Base-by-base conservation (phyloP, 2,797 vertebrate species). In the Melanotaenia nigrans region DNA sequence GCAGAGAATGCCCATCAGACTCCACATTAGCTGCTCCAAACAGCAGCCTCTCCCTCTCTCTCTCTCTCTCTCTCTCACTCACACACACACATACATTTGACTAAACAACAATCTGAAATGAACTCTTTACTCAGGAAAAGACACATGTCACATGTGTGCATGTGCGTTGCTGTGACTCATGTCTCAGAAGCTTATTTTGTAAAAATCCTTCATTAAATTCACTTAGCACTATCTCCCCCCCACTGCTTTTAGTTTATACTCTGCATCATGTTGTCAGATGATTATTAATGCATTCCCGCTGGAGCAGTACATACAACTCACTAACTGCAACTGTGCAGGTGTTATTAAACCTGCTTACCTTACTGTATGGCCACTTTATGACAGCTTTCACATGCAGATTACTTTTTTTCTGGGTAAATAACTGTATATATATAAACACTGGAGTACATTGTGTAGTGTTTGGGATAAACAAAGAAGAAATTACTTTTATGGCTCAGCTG, bases 261-360 rank as follows among this genome's bases (percentile, higher is more conserved):
- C 58, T 47, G 66, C 45, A 28, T 81, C 66, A 33, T 72, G 74
- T 84, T 54, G 45, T 88, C 83, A 86, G 78, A 76, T 79, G 75
- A 65, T 82, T 86, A 79, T 89, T 83, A 84, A 79, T 64, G 77
- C 66, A 84, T 78, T 87, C 84, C 85, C 87, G 73, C 49, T 0
- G 85, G 87, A 82, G 78, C 79, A 8, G 71, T 72, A 62, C 76
- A 69, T 65, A 62, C 68, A 63, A 73, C 73, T 79, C 77, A 60
- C 65, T 40, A 71, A 75, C 61, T 65, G 54, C 79, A 57, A 69
- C 84, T 40, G 75, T 77, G 75, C 51, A 70, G 60, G 58, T 77
- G 65, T 16, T 47, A 77, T 73, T 80, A 71, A 87, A 82, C 78
- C 88, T 75, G 84, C 82, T 89, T 84, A 28, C 16, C 42, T 16